Conservation (phyloP, 2,888 invertebrate genomes). For the Dichetophora obliterata region DNA sequence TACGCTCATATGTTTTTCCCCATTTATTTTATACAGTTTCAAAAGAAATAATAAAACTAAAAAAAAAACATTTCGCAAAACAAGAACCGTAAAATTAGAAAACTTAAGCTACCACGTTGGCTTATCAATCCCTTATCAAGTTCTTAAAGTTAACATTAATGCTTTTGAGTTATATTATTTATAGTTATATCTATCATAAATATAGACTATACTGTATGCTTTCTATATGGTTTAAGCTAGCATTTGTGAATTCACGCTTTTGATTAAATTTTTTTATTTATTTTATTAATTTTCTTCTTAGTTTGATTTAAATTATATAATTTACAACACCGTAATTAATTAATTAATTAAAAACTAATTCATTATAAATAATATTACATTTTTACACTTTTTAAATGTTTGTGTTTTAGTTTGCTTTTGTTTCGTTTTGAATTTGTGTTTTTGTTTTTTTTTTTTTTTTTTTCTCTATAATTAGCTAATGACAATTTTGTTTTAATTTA, state of each 20-base stretch:
- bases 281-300: slow-evolving; percentile 6
- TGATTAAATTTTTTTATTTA: background rate
- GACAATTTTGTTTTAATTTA: background rate
- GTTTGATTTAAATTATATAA: background rate
- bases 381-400: slow-evolving; percentile 18
- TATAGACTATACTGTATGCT: slow-evolving; percentile 9
- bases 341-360: slow-evolving; percentile 8
- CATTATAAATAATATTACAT: slow-evolving; percentile 4
- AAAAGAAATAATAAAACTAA: background rate
- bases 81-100: slow-evolving; percentile 21
- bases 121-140: slow-evolving; percentile 22
- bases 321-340: slow-evolving; percentile 31
- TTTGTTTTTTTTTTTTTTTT: too few species aligned
- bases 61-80: slow-evolving; percentile 1
- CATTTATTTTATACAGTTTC: slow-evolving; percentile 25
- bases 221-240: background rate
- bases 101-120: slow-evolving; percentile 22
- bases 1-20: slow-evolving; percentile 6
- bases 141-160: slow-evolving; percentile 29
- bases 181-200: slow-evolving; percentile 28
- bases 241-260: background rate
- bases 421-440: background rate
- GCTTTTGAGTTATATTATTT: slow-evolving; percentile 25
- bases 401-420: background rate
- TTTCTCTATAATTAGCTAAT: background rate